Evolutionary conservation across 2,888 invertebrate species (phyloP), one percentile per base, ranked within the genome.

Genomic region (Ramazzottius varieornatus): DNA sequence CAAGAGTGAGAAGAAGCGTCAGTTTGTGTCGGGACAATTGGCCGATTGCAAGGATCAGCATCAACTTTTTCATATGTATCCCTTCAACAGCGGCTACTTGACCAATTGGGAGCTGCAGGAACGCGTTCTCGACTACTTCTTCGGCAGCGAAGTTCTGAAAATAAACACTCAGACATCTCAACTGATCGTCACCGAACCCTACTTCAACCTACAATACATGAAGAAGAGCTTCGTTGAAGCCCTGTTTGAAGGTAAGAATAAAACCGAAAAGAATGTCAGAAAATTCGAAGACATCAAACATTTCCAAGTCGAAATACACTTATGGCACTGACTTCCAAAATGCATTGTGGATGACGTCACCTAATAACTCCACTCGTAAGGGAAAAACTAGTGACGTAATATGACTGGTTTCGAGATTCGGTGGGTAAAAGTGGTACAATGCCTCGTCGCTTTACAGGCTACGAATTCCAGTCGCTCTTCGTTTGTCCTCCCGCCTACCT

Each of bases 31-130:
- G 0, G 84, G 86, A 71, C 94, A 98, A 79, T 85, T 98, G 24
- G 88, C 94, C 68, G 94, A 96, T 70, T 96, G 96, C 73, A 81
- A 92, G 24, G 32, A 32, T 46, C 16, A 34, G 16, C 32, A 46
- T 20, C 32, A 32, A 64, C n/a, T 32, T 46, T 68, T 32, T 40
- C 24, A 34, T 33, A 67, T 33, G 33, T 33, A 24, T 32, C 63
- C 0, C 33, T 54, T 65, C 33, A 63, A 65, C 63, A 67, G 32
- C 66, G 94, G 94, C 0, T 93, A 89, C 71, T 79, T 94, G 0
- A 83, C 90, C 0, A 94, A 96, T 73, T 96, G 93, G 90, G 94
- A 96, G 71, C 83, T 88, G 0, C 87, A 98, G 73, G 91, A 92
- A 85, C 86, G 70, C 2, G 83, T 98, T 1, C 98, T 94, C 94